phyloP scores from a whole-genome alignment of 2,797 vertebrate genomes.

The Neosilurus mollespiculum region DNA sequence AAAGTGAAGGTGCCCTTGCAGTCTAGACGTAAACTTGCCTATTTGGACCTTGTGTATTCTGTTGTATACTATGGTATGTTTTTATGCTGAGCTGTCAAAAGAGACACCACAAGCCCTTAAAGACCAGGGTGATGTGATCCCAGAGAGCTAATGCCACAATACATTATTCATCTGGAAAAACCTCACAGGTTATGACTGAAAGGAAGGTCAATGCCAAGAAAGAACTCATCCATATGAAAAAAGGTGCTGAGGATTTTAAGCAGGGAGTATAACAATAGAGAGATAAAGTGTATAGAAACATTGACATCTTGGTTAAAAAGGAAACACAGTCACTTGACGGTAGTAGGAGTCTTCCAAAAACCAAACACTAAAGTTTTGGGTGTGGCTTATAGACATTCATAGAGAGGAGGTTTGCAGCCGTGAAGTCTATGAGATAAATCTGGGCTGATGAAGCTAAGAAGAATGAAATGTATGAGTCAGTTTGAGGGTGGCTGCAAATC shows the following conservation, averaged over 20 bases:
- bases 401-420: background rate
- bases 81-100: conserved; percentile 14
- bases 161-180: conserved; percentile 35
- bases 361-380: background rate
- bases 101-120: background rate
- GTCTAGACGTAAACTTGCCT: background rate
- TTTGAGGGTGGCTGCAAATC: background rate
- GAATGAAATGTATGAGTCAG: background rate
- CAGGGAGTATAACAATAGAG: conserved; percentile 10
- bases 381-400: background rate
- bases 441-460: background rate
- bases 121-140: conserved; percentile 8
- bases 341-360: background rate
- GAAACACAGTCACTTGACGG: background rate
- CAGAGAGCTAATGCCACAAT: conserved; percentile 11
- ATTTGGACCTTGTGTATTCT: conserved; percentile 12
- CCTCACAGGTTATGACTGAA: conserved; percentile 21
- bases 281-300: conserved; percentile 3
- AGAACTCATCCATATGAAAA: background rate
- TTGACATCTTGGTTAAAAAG: background rate
- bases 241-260: background rate
- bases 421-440: background rate
- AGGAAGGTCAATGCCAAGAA: conserved; percentile 13
- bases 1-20: conserved; percentile 37
- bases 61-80: background rate